Base-by-base conservation (phyloP, 2,888 invertebrate species). In the Xestia sexstrigata region DNA sequence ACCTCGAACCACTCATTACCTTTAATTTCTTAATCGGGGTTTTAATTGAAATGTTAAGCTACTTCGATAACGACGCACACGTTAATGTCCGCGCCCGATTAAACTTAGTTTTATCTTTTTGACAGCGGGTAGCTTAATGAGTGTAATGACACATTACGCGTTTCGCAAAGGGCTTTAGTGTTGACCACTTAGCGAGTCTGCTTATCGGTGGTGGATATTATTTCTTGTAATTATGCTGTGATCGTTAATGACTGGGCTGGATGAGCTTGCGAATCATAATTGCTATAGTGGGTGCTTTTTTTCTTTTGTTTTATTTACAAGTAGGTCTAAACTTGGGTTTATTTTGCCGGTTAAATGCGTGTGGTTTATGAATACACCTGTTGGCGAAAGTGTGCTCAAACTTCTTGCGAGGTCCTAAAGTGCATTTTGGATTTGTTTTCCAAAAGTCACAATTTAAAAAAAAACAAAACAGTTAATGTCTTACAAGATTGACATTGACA, bases 31-130 rank as follows among this genome's bases (percentile, higher is more conserved):
- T 95, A 95, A 95, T 95, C 95, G 91, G 88, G 86, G 88, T 80
- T 92, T 92, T 96, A 95, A 96, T 96, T 96, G 96, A 96, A 96
- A 96, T 94, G 95, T 96, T 94, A 92, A 93, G 92, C 90, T 89
- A 88, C 81, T 78, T 79, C 89, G 95, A 95, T 95, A 95, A 93
- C 82, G 90, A 88, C 80, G 89, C 88, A 90, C 90, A 87, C 92
- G 91, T 95, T 94, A 95, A 94, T 93, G 93, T 91, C 90, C 86
- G 87, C 88, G 90, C 91, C 90, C 87, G 93, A 90, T 92, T 92
- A 92, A 82, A 81, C 82, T 82, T 80, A 89, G 80, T 82, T 92
- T 84, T 93, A 91, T 91, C 90, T 91, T 90, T 91, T 90, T 90
- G 89, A 90, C 90, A 91, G 90, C 90, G 87, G 84, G 89, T 84